Base-by-base conservation (phyloP, 2,888 invertebrate species). In the Drosophila helvetica region DNA sequence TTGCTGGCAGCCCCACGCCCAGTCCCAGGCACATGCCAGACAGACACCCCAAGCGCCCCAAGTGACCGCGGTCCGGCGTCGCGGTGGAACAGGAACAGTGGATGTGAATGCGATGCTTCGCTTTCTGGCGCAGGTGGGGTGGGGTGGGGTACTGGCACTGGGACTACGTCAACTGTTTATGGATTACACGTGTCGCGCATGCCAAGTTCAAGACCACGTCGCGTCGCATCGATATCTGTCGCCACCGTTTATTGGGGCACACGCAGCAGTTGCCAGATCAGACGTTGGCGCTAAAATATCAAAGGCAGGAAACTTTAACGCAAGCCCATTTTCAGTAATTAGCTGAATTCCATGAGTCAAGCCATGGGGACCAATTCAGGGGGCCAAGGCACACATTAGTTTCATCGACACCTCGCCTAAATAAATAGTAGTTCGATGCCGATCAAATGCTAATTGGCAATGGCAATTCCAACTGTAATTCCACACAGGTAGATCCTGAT, bases 111-210 rank as follows among this genome's bases (percentile, higher is more conserved):
- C 15, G 38, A 33, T 33, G 33, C 33, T 4, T 12, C 1, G 33
- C 12, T 10, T 10, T 30, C 10, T 10, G 10, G 3, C 9, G 10
- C 30, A 8, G 30, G 30, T 10, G 30, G 30, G 1, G 1, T 7
- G 10, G 10, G 10, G 10, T 18, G 17, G 12, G 38, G n/a, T 27
- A 15, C 10, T 56, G 33, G 8, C 25, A 25, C 3, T 54, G 72
- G 65, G 72, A 73, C 68, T 78, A 75, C 74, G 76, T 82, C 82
- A 81, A 82, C 65, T 63, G 68, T 80, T 82, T 85, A 87, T 87
- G 86, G 78, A 74, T 73, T 80, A 80, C 86, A 87, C 88, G 84
- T 85, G 88, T 64, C 58, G 33, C 59, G 79, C 67, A 77, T 86
- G 63, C 48, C 63, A 78, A 83, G 54, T 62, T 9, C 19, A 45